Base-by-base conservation (phyloP, 2,888 invertebrate genomes). In the Mythimna impura region DNA sequence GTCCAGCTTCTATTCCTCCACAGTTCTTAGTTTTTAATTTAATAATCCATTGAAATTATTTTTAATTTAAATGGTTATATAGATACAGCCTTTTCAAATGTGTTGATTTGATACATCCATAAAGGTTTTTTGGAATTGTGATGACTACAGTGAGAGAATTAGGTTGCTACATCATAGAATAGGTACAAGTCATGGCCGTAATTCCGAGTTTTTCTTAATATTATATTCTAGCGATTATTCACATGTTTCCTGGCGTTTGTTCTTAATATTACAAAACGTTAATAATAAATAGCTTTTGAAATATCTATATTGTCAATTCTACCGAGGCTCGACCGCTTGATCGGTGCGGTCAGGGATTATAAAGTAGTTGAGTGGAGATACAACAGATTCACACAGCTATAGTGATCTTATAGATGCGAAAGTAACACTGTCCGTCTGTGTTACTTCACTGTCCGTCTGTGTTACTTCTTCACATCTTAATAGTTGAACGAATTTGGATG, bases 291-390 rank as follows among this genome's bases (percentile, higher is more conserved):
- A 93, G 92, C 91, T 81, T 87, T 90, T 92, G 90, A 89, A 93
- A 93, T 93, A 89, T 91, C 92, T 95, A 95, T 95, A 95, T 95
- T 95, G 95, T 95, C 95, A 94, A 93, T 93, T 90, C 94, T 95
- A 95, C 90, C 88, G 93, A 93, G 92, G 93, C 92, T 90, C 81
- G 86, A 88, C 90, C 90, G 87, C 86, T 87, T 80, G 68, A 71
- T 82, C 52, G 22, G 80, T 80, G 87, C 85, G 86, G 89, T 87
- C 87, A 86, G 88, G 89, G 89, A 89, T 90, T 90, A 89, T 87
- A 86, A 88, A 89, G 82, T 89, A 86, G 67, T 83, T 87, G 84
- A 85, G 86, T 88, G 77, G 76, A 79, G 73, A 85, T 81, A 76
- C 91, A 91, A 91, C 92, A 92, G 90, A 93, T 91, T 91, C 90